Evolutionary conservation across 2,113 vertebrate species (phyloP), one percentile per base, ranked within the genome.

Genomic region (Sphyrna mokarran): DNA sequence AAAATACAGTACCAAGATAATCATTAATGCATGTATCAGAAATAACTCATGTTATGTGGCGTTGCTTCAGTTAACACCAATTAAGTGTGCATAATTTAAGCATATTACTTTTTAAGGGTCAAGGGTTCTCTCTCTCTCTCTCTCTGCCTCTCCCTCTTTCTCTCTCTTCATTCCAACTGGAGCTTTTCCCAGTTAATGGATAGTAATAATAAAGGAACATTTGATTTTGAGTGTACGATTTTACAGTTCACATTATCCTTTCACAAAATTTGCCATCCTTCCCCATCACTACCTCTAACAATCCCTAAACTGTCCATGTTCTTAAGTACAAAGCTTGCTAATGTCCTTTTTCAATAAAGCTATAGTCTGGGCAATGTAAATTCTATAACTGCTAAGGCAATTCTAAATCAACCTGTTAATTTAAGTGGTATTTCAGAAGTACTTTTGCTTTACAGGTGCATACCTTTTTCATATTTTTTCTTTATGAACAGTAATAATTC

Each of bases 71-170:
- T 93, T 93, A 58, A 93, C 61, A 40, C 89, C 16, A 58, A 68
- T 93, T 68, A 66, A 93, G 61, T 37, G 18, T 68, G 61, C 33
- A 66, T 93, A 37, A 66, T 66, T 93, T 93, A 93, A 68, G n/a
- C 61, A 93, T 93, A 61, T 93, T 26, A 89, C 86, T 89, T 89
- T 89, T 89, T 61, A 93, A 93, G 63, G 89, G 89, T 14, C 61
- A 66, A 37, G 33, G 33, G 63, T 37, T 93, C n/a, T 93, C 61
- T 66, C 58, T 66, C 58, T 37, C 89, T 90, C 43, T 54, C 83
- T 43, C 85, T 33, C 48, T 29, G 2, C 9, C 20, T 89, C 87
- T 13, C 33, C 23, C 14, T 68, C 33, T 3, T 29, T 61, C 18
- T 66, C 89, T 66, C n/a, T 40, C 58, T 93, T 37, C 18, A 63